phyloP scores from a whole-genome alignment of 2,113 vertebrate species.

The Eupsittula cactorum region DNA sequence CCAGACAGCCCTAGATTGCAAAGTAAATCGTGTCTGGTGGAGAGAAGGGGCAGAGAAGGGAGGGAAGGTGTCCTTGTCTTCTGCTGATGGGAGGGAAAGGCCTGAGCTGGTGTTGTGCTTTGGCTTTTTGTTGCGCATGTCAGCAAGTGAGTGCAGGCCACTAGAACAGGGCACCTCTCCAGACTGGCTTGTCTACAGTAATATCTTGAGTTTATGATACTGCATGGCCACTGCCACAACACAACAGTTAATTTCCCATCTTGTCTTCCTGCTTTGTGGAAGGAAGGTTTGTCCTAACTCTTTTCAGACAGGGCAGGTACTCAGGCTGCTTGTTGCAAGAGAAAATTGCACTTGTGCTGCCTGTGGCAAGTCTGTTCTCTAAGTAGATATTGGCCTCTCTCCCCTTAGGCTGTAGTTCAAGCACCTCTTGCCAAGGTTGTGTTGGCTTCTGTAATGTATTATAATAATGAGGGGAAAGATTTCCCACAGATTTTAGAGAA shows the following conservation, averaged over 20 bases:
- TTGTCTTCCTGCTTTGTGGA: not conserved
- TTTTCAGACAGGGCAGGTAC: not conserved
- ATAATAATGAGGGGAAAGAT: not conserved
- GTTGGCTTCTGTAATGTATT: constrained; percentile 20
- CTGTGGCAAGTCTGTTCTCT: not conserved
- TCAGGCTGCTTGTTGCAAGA: not conserved
- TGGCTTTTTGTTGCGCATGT: not conserved
- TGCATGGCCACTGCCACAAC: not conserved
- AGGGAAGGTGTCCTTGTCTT: not conserved
- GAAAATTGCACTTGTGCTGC: not conserved
- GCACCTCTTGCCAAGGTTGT: not conserved
- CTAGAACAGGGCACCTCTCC: not conserved
- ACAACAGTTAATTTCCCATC: not conserved
- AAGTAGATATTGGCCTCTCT: not conserved
- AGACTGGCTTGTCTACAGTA: not conserved
- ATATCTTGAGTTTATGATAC: not conserved
- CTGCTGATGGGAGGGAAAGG: not conserved
- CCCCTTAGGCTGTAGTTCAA: constrained; percentile 5
- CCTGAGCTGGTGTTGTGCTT: not conserved
- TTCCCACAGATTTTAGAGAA: constrained; percentile 8
- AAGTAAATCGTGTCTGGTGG: not conserved
- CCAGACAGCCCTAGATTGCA: not conserved
- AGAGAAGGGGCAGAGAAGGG: not conserved
- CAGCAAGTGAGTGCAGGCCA: not conserved
- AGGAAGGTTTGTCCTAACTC: not conserved